Evolutionary conservation across 2,888 invertebrate genomes (phyloP).

Genomic region (Aphodius sticticus): DNA sequence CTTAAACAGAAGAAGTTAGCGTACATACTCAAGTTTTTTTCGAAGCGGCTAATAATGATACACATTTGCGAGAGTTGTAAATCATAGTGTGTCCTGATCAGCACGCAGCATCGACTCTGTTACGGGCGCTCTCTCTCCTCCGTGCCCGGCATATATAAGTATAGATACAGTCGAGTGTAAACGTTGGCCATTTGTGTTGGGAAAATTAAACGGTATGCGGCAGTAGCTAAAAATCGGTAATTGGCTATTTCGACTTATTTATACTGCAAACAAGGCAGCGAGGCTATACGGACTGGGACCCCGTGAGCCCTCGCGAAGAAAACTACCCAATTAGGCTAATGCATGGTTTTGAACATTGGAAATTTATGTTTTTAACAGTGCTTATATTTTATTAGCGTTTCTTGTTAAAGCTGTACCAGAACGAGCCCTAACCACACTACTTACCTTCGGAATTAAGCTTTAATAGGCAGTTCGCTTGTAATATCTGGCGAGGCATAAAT

Average conservation of each 20-base stretch:
- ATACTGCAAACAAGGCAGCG: conserved; percentile 4
- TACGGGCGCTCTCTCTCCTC: neutral
- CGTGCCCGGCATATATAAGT: neutral
- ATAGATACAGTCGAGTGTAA: neutral
- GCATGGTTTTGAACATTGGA: conserved; percentile 14
- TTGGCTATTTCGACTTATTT: conserved; percentile 13
- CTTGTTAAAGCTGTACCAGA: conserved; percentile 14
- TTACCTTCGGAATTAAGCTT: conserved; percentile 16
- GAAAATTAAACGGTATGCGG: conserved; percentile 13
- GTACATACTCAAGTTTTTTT: neutral
- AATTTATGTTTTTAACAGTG: conserved; percentile 27
- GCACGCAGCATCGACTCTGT: neutral
- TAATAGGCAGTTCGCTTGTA: conserved; percentile 14
- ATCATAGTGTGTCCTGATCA: neutral
- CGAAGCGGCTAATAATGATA: neutral
- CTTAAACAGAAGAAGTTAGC: neutral
- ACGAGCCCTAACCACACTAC: conserved; percentile 20
- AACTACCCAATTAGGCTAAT: conserved; percentile 24
- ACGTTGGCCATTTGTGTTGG: neutral
- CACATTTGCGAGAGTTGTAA: conserved; percentile 4
- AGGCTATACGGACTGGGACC: neutral
- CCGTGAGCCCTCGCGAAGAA: conserved; percentile 7
- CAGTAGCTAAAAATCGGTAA: conserved; percentile 25
- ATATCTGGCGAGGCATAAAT: conserved; percentile 17
- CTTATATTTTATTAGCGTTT: conserved; percentile 23